A percentile compares a stretch with the other conserved stretches of the same genome.
Evolutionary conservation across 2,888 invertebrate species (phyloP).

Genomic region (Parascotia fuliginaria): DNA sequence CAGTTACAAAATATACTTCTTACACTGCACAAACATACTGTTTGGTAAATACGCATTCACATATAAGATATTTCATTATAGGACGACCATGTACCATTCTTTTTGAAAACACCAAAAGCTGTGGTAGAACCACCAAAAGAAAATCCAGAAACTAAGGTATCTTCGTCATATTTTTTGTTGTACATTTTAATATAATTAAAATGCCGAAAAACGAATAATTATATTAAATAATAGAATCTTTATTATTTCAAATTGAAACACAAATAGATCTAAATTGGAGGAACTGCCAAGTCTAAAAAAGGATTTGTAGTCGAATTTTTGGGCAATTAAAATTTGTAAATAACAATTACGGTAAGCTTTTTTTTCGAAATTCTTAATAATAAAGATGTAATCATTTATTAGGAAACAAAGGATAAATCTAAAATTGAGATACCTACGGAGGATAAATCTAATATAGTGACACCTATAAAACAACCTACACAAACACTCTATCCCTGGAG

Average conservation of each 20-base stretch:
- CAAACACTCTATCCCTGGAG: conserved; percentile 55
- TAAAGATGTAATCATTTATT: conserved; percentile 4
- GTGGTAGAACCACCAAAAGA: conserved; percentile 13
- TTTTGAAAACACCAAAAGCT: conserved; percentile 6
- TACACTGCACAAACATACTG: conserved; percentile 1
- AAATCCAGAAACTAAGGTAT: conserved; percentile 14
- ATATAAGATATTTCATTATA: conserved; percentile 9
- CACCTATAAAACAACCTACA: conserved; percentile 40
- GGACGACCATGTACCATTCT: conserved; percentile 20
- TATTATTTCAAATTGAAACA: neutral
- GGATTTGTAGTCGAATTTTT: no score
- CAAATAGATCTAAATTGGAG: conserved; percentile 3
- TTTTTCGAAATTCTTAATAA: conserved; percentile 1
- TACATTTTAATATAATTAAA: no score
- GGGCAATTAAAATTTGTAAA: no score
- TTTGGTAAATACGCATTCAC: no score
- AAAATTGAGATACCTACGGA: conserved; percentile 30
- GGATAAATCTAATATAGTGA: conserved; percentile 26
- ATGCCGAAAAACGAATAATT: neutral
- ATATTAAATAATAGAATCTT: neutral
- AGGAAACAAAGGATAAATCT: conserved; percentile 15
- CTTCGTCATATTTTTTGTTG: neutral
- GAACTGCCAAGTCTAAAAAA: conserved; percentile 4
- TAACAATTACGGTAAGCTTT: no score
- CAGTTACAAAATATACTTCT: conserved; percentile 6